phyloP scores from a whole-genome alignment of 1,140 invertebrate species.

The Cydia splendana region DNA sequence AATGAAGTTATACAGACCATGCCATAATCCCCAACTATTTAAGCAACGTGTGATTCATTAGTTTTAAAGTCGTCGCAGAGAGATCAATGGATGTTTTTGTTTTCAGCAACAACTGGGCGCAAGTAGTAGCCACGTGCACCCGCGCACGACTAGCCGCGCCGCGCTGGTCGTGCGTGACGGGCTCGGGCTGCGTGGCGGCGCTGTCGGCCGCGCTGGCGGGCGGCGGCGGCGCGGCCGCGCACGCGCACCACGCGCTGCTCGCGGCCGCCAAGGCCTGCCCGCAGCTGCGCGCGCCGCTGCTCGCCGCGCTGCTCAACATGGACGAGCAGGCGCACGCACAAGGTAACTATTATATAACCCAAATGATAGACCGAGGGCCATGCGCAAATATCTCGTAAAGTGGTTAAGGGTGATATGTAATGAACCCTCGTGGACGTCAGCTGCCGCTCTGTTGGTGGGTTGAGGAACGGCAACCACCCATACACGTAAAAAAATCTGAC shows the following conservation, averaged over 20 bases:
- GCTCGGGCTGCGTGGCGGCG: slow-evolving; percentile 41
- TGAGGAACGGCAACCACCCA: no score
- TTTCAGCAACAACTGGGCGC: slow-evolving; percentile 67
- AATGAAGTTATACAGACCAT: no score
- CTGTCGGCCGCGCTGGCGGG: slow-evolving; percentile 49
- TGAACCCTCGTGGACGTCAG: no score
- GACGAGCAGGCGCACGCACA: slow-evolving; percentile 61
- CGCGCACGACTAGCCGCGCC: slow-evolving; percentile 36
- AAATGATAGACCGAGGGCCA: no score
- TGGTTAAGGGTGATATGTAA: no score
- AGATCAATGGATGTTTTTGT: background rate
- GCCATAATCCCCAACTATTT: no score
- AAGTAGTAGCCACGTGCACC: slow-evolving; percentile 59
- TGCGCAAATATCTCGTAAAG: no score
- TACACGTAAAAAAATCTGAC: no score
- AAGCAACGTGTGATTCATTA: no score
- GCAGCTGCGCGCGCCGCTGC: slow-evolving; percentile 35
- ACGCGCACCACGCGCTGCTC: slow-evolving; percentile 49
- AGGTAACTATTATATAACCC: slow-evolving; percentile 37
- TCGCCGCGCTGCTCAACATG: slow-evolving; percentile 53
- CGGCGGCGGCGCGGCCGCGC: slow-evolving; percentile 40
- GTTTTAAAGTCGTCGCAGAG: no score
- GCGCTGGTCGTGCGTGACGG: slow-evolving; percentile 41
- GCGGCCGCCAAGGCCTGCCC: slow-evolving; percentile 49
- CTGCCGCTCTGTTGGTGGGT: no score